Percentiles rank a stretch among this genome's conserved stretches.
phyloP scores from a whole-genome alignment of 2,888 invertebrate species.

The Drosophila rubida region DNA sequence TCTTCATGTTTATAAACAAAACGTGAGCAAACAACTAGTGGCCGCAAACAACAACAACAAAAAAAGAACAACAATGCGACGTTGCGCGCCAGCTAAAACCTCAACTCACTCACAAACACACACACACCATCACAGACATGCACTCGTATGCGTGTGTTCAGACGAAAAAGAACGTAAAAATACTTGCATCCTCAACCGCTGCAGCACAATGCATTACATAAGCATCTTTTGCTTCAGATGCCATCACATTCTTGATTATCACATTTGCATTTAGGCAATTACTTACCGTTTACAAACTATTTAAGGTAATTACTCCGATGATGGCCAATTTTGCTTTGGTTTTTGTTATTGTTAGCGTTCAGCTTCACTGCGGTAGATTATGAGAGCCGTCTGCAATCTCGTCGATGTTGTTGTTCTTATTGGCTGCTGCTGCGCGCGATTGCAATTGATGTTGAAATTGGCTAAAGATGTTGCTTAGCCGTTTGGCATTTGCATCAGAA shows the following conservation, averaged over 20 bases:
- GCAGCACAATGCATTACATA: conserved; percentile 44
- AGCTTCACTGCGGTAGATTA: conserved; percentile 3
- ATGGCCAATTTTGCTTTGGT: conserved; percentile 21
- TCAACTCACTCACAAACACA: conserved; percentile 12
- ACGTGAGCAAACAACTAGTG: conserved; percentile 20
- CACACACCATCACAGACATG: not conserved
- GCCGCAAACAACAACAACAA: conserved; percentile 14
- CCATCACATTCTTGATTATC: conserved; percentile 7
- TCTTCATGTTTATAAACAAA: conserved; percentile 69
- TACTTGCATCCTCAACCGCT: conserved; percentile 9
- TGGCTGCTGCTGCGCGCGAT: not conserved
- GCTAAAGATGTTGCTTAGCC: conserved; percentile 4
- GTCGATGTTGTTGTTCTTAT: not conserved
- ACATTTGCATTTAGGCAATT: conserved; percentile 1
- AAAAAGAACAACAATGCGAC: conserved; percentile 7
- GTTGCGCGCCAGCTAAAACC: conserved; percentile 12
- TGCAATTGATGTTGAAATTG: not conserved
- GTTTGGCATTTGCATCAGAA: conserved; percentile 15
- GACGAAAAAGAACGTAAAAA: conserved; percentile 1
- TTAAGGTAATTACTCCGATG: conserved; percentile 32
- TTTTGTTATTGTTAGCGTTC: conserved; percentile 9
- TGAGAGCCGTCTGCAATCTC: not conserved
- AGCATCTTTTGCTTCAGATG: conserved; percentile 20
- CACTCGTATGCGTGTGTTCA: conserved; percentile 2
- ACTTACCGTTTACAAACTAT: conserved; percentile 48